Conservation (phyloP, 2,113 vertebrate species). For the Arenaria interpres region DNA sequence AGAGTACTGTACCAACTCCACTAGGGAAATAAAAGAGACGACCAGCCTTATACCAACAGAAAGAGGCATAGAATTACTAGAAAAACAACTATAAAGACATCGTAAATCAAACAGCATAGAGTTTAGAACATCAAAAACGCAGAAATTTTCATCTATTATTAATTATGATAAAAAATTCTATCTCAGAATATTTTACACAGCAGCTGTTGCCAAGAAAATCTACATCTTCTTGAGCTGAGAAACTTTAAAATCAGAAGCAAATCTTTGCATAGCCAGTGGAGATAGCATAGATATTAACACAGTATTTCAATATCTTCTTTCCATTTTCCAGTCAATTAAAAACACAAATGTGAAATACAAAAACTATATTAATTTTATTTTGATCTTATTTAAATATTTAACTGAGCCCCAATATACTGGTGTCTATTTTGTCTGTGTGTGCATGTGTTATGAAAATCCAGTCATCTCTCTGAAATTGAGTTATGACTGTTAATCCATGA, state of each 20-base stretch:
- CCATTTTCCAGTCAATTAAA: slow-evolving; percentile 71
- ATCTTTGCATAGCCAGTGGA: slow-evolving; percentile 58
- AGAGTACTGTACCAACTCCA: slow-evolving; percentile 36
- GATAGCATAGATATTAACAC: slow-evolving; percentile 65
- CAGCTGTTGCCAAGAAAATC: slow-evolving; percentile 77
- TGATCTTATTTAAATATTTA: slow-evolving; percentile 69
- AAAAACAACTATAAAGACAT: slow-evolving; percentile 84
- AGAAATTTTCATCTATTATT: slow-evolving; percentile 87
- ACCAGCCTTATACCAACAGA: slow-evolving; percentile 68
- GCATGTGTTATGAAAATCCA: neutral
- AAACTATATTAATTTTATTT: slow-evolving; percentile 67
- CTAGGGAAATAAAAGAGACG: slow-evolving; percentile 65
- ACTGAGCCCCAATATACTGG: slow-evolving; percentile 22
- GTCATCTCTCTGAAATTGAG: neutral
- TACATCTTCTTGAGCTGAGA: slow-evolving; percentile 74
- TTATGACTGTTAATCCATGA: slow-evolving; percentile 2
- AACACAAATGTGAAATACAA: slow-evolving; percentile 59
- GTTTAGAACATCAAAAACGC: slow-evolving; percentile 83
- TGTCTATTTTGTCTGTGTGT: neutral
- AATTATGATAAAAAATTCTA: slow-evolving; percentile 87
- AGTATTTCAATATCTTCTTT: slow-evolving; percentile 57
- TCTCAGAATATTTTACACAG: slow-evolving; percentile 84
- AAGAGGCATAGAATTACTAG: slow-evolving; percentile 72
- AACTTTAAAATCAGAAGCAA: slow-evolving; percentile 73
- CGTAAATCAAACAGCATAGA: slow-evolving; percentile 83